Conservation (phyloP, 2,797 vertebrate species). For the Ataeniobius toweri region DNA sequence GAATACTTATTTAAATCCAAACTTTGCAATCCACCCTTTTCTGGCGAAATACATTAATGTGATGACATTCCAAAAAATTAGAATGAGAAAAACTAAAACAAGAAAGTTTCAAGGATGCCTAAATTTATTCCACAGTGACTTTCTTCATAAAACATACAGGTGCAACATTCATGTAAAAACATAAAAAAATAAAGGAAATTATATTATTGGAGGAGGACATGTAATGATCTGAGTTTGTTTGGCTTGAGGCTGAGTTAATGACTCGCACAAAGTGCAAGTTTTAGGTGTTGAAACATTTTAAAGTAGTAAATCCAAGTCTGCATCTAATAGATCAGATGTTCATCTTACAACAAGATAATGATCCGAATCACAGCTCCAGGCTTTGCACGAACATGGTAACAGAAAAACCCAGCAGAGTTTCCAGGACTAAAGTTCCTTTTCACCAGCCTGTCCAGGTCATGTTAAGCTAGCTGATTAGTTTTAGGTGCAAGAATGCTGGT, state of each 20-base stretch:
- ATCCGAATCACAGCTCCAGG: conserved; percentile 1
- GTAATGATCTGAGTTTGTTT: conserved; percentile 11
- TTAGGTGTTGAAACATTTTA: conserved; percentile 6
- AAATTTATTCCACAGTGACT: no score
- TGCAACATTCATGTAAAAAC: neutral
- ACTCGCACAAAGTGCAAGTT: neutral
- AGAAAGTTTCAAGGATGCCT: no score
- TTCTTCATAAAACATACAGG: neutral
- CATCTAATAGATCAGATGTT: neutral
- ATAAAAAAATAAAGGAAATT: neutral
- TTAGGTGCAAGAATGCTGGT: neutral
- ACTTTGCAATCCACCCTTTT: neutral
- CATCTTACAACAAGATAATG: conserved; percentile 4
- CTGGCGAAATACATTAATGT: neutral
- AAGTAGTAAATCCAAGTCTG: neutral
- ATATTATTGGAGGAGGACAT: neutral
- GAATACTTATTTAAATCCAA: neutral
- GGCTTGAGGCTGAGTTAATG: neutral
- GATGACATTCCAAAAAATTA: neutral
- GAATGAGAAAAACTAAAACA: neutral
- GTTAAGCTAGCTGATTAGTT: neutral
- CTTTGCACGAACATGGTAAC: neutral
- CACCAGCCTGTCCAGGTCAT: neutral
- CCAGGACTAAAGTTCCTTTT: neutral
- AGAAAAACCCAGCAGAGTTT: neutral